A percentile compares a stretch with the other conserved stretches of the same genome.
phyloP scores from a whole-genome alignment of 2,888 invertebrate species.

The Synergus japonicus region DNA sequence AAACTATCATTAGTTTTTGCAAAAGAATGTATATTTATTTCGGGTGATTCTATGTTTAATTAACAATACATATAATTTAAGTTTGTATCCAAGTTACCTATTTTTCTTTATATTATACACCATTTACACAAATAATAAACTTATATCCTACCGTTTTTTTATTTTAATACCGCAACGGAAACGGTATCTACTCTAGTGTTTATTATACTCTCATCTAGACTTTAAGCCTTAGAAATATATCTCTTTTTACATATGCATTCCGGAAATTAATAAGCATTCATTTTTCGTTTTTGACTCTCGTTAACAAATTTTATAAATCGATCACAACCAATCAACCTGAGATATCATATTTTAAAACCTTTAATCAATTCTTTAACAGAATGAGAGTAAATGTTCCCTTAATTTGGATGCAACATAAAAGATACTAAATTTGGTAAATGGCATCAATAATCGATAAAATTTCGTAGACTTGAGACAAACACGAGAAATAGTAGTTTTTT shows the following conservation, averaged over 20 bases:
- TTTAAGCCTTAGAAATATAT: slow-evolving; percentile 35
- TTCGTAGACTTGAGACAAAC: background rate
- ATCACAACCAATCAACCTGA: slow-evolving; percentile 10
- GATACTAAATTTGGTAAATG: background rate
- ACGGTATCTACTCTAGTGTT: background rate
- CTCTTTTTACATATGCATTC: slow-evolving; percentile 25
- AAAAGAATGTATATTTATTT: background rate
- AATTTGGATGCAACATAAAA: background rate
- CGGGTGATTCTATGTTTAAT: background rate
- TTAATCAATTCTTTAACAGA: background rate
- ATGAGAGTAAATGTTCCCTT: background rate
- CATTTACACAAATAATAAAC: slow-evolving; percentile 38
- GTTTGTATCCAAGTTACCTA: slow-evolving; percentile 35
- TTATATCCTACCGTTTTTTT: slow-evolving; percentile 24
- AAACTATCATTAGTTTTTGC: background rate
- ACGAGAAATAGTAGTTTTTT: background rate
- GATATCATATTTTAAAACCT: slow-evolving; percentile 5
- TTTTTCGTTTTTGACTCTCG: slow-evolving; percentile 4
- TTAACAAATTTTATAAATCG: slow-evolving; percentile 12
- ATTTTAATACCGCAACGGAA: slow-evolving; percentile 11
- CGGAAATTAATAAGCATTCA: slow-evolving; percentile 8
- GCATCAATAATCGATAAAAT: background rate
- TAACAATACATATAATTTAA: slow-evolving; percentile 19
- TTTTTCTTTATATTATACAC: slow-evolving; percentile 34
- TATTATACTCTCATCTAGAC: slow-evolving; percentile 2